Base-by-base conservation (phyloP, 2,888 invertebrate species). In the Netelia inedita region DNA sequence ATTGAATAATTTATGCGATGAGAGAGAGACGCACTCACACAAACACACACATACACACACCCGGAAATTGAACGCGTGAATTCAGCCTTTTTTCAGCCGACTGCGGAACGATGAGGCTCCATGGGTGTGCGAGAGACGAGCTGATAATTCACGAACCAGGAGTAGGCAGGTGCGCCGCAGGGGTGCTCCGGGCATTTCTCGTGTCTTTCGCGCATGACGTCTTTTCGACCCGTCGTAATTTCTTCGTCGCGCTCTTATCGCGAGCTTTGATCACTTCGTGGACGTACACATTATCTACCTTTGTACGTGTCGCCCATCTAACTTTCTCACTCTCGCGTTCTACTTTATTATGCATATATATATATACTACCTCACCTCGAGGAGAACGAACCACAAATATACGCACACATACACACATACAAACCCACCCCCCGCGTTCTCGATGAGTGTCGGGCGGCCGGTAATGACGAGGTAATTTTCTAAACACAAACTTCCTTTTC, bases 381-480 rank as follows among this genome's bases (percentile, higher is more conserved):
- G 65, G n/a, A 46, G 65, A 55, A 53, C 46, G 35, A 23, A 65
- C 69, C 69, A 75, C 43, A 35, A 35, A 6, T 35, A 35, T 35
- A 35, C 6, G 35, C 35, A 8, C 35, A 8, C 74, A 59, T 14
- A 74, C 75, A 65, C 79, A 73, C 65, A 74, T 71, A 35, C 75
- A 74, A 43, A 43, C 23, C n/a, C 55, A 55, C 53, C 43, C 55
- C 68, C 14, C 35, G 46, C 55, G 50, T 73, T 78, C 69, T 50
- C 53, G 72, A 68, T 72, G 23, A 57, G 76, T 43, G 79, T 19
- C 53, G 61, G 76, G 82, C 85, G 86, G 72, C 82, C 79, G 87
- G 87, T 91, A 90, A 92, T 91, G 91, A 92, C 91, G 90, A 86
- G 90, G 91, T 92, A 93, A 93, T 93, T 92, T 91, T 89, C 91